Evolutionary conservation across 1,140 invertebrate species (phyloP), one percentile per base, ranked within the genome.

Genomic region (Palaemon carinicauda): DNA sequence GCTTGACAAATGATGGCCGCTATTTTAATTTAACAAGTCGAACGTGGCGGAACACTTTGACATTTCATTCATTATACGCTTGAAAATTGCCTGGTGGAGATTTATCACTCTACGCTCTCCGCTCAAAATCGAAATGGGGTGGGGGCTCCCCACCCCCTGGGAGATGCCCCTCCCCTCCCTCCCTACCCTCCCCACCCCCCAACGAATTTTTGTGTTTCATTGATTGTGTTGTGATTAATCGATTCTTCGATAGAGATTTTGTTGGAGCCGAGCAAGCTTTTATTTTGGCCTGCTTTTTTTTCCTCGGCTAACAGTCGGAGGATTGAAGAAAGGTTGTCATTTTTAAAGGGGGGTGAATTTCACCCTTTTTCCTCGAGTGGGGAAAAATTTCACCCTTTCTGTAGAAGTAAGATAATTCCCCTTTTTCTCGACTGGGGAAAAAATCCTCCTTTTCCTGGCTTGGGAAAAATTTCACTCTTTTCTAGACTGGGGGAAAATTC

Each of bases 11-110:
- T 86, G 83, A 86, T 86, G 83, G 83, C 56, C 83, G 54, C 83
- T 60, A 86, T 86, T 86, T 86, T 86, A 86, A 86, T 86, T 86
- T 86, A 86, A 86, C 83, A 86, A 86, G 83, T 86, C 83, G 83
- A 86, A 86, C 83, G 83, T 73, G 83, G 83, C 83, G 78, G 83
- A 86, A 86, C 83, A 86, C 77, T 86, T 86, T 86, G 83, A 86
- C 83, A 86, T 86, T 86, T 86, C 83, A 86, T 86, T 86, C 83
- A 86, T 86, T 86, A 86, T 80, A 80, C 77, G 83, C 77, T 86
- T 86, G 78, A 80, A 86, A 86, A 86, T 86, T 86, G 83, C 83
- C 41, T 60, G 73, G 33, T 65, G 24, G 83, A 86, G 83, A 86
- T 86, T 86, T 86, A 86, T 86, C 78, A 86, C 83, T 86, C 83